phyloP scores from a whole-genome alignment of 2,888 invertebrate species.

The Mimachlamys varia region DNA sequence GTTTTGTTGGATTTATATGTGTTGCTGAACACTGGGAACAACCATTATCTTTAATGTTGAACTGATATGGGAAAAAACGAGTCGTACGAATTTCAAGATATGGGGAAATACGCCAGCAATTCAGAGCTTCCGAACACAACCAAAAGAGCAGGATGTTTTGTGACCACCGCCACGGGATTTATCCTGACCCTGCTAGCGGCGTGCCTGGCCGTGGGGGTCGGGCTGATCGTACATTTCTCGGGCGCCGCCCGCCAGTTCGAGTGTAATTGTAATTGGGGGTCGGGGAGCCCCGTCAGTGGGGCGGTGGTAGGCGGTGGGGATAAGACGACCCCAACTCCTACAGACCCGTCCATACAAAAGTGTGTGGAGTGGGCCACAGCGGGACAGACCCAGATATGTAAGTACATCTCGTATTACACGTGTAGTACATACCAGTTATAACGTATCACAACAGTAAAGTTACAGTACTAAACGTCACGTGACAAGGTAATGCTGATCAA shows the following conservation, averaged over 20 bases:
- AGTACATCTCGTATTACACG: constrained; percentile 34
- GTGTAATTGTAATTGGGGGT: constrained; percentile 43
- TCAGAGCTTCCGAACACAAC: constrained; percentile 37
- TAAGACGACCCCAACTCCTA: not conserved
- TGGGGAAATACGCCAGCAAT: constrained; percentile 48
- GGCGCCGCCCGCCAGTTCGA: constrained; percentile 81
- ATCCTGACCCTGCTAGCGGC: constrained; percentile 56
- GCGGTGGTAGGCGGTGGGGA: constrained; percentile 35
- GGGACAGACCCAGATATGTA: constrained; percentile 49
- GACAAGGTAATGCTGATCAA: too few species aligned
- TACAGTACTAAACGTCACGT: too few species aligned
- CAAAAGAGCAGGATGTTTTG: constrained; percentile 46
- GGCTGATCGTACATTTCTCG: constrained; percentile 62
- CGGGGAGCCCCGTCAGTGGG: constrained; percentile 10
- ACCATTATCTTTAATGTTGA: too few species aligned
- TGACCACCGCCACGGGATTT: constrained; percentile 54
- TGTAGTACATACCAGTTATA: too few species aligned
- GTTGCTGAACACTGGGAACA: not conserved
- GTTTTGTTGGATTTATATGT: too few species aligned
- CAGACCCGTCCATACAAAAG: constrained; percentile 40
- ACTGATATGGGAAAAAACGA: constrained; percentile 53
- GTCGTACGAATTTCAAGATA: constrained; percentile 50
- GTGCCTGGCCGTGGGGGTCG: constrained; percentile 59
- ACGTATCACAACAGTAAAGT: too few species aligned
- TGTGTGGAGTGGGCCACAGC: constrained; percentile 43